A percentile compares a stretch with the other conserved stretches of the same genome.
Conservation (phyloP, 1,140 invertebrate genomes). For the Drosophila insularis region DNA sequence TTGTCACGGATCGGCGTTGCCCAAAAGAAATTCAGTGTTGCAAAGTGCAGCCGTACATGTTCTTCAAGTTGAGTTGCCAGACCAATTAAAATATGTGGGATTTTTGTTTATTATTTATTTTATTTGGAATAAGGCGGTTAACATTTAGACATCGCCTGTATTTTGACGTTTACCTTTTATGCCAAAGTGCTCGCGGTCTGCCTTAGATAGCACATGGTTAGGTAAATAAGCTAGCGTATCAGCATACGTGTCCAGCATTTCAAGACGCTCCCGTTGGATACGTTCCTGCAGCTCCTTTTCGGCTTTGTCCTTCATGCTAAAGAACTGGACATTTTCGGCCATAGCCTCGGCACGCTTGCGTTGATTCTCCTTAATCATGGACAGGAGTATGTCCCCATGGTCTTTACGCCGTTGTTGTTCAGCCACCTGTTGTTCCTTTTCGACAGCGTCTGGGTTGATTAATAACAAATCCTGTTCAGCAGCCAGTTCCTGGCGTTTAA, state of each 20-base stretch:
- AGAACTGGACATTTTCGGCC: slow-evolving; percentile 59
- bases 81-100: not conserved
- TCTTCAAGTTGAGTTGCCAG: not conserved
- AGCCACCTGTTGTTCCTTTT: slow-evolving; percentile 25
- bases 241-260: slow-evolving; percentile 52
- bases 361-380: slow-evolving; percentile 66
- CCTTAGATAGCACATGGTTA: slow-evolving; percentile 43
- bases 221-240: slow-evolving; percentile 46
- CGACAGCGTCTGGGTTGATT: not conserved
- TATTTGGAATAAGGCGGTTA: too few relatives aligned
- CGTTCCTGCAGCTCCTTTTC: slow-evolving; percentile 43
- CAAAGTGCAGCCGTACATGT: not conserved
- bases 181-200: slow-evolving; percentile 53
- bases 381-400: slow-evolving; percentile 47
- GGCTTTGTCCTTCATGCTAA: slow-evolving; percentile 43
- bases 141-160: not conserved
- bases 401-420: slow-evolving; percentile 37
- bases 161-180: not conserved
- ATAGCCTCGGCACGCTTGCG: slow-evolving; percentile 55
- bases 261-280: slow-evolving; percentile 47
- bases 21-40: not conserved
- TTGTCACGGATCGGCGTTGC: not conserved
- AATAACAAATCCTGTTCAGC: not conserved
- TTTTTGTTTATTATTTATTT: too few relatives aligned
- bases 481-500: slow-evolving; percentile 27